Percentiles rank a stretch among this genome's conserved stretches.
These are phyloP conservation scores for Acleris cristana DNA, from an alignment of 2,888 invertebrate genomes.

Conservation along the genomic window DNA sequence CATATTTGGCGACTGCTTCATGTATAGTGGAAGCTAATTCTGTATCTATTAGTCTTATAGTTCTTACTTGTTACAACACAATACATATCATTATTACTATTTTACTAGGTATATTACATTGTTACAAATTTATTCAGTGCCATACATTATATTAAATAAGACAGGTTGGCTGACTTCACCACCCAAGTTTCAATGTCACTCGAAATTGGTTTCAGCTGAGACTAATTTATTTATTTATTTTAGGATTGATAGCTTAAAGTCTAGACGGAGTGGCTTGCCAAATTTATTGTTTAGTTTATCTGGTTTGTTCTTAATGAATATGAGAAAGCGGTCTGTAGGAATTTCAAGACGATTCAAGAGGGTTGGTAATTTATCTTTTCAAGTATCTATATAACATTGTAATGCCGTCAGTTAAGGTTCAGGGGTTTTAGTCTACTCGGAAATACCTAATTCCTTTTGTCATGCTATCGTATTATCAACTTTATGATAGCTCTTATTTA, in stretches of 20 bases:
- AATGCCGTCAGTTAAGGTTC: no score
- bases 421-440: no score
- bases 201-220: background rate
- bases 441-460: no score
- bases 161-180: slow-evolving; percentile 3
- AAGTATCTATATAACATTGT: no score
- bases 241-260: slow-evolving; percentile 9
- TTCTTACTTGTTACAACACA: no score
- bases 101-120: no score
- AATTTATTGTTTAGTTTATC: slow-evolving; percentile 1
- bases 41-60: background rate
- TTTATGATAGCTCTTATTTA: no score
- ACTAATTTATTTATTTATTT: slow-evolving; percentile 14
- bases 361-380: no score
- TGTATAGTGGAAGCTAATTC: background rate
- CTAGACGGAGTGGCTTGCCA: slow-evolving; percentile 13
- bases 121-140: slow-evolving; percentile 30
- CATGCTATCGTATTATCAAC: no score
- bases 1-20: background rate
- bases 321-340: no score
- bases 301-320: background rate
- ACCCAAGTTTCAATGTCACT: slow-evolving; percentile 23
- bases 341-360: no score
- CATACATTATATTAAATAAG: background rate
- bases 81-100: no score